Conservation (phyloP, 2,888 invertebrate species). For the Meandrusa payeni region DNA sequence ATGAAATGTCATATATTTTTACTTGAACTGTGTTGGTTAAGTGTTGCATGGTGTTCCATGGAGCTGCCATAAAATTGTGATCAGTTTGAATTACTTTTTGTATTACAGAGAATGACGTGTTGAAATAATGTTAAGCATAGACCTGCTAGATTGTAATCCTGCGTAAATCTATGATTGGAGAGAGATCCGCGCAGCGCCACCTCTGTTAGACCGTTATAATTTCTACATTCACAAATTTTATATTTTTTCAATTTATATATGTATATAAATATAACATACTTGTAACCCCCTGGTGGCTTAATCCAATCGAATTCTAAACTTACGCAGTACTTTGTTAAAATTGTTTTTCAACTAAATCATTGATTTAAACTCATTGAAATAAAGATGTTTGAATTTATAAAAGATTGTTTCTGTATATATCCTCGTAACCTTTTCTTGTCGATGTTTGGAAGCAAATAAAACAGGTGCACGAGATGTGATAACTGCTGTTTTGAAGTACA, state of each 20-base stretch:
- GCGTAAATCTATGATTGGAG: conserved; percentile 70
- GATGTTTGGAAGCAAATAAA: too few relatives aligned
- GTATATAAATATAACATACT: conserved; percentile 31
- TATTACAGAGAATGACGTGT: conserved; percentile 72
- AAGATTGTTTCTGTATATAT: conserved; percentile 29
- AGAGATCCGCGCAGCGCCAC: conserved; percentile 47
- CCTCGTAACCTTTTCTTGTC: too few relatives aligned
- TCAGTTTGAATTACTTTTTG: conserved; percentile 80
- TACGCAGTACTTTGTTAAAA: conserved; percentile 74
- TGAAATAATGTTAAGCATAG: conserved; percentile 74
- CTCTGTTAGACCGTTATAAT: conserved; percentile 43
- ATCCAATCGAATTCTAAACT: conserved; percentile 72
- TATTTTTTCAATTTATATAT: conserved; percentile 33
- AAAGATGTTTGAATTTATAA: conserved; percentile 77
- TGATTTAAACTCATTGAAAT: conserved; percentile 74
- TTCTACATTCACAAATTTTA: conserved; percentile 52
- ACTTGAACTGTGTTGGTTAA: conserved; percentile 61
- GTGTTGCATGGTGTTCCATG: conserved; percentile 76
- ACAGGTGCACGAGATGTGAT: too few relatives aligned
- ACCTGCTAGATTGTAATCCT: conserved; percentile 73
- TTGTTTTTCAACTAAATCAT: conserved; percentile 76
- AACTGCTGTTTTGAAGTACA: too few relatives aligned
- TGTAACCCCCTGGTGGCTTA: conserved; percentile 52
- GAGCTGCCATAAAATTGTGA: conserved; percentile 78
- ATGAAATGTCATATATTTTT: conserved; percentile 66